Conservation (phyloP, 2,113 vertebrate genomes). For the Pao palembangensis region DNA sequence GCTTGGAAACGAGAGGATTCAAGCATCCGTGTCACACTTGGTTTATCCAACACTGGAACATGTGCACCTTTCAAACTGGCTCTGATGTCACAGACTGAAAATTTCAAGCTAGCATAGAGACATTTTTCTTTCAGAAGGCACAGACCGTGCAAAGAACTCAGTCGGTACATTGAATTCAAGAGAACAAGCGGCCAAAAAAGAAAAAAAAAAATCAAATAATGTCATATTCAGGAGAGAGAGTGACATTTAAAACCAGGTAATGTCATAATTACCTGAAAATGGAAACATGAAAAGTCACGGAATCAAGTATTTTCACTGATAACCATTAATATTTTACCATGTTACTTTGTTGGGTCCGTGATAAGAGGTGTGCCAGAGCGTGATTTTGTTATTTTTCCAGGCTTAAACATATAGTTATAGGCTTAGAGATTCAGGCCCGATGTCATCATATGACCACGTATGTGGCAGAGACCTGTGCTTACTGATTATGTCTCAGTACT, state of each 20-base stretch:
- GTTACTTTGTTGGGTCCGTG: too few relatives aligned
- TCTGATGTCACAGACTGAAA: background rate
- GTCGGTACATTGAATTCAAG: background rate
- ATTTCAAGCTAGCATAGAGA: background rate
- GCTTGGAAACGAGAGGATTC: background rate
- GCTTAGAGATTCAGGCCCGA: too few relatives aligned
- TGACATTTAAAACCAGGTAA: background rate
- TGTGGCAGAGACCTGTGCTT: too few relatives aligned
- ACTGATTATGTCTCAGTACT: too few relatives aligned
- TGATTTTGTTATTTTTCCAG: too few relatives aligned
- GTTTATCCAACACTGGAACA: background rate
- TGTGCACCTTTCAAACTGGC: background rate
- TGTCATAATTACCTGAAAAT: background rate
- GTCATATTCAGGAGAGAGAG: background rate
- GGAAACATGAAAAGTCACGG: background rate
- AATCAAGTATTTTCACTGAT: background rate
- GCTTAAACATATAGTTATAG: too few relatives aligned
- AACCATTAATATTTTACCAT: too few relatives aligned
- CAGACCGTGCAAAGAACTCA: too few relatives aligned
- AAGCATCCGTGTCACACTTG: background rate
- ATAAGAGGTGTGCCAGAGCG: too few relatives aligned
- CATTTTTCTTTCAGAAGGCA: background rate
- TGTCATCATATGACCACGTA: too few relatives aligned
- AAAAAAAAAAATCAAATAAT: background rate
- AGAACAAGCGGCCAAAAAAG: background rate